Base-by-base conservation (phyloP, 2,797 vertebrate species). In the Enteromius thamalakanensis region DNA sequence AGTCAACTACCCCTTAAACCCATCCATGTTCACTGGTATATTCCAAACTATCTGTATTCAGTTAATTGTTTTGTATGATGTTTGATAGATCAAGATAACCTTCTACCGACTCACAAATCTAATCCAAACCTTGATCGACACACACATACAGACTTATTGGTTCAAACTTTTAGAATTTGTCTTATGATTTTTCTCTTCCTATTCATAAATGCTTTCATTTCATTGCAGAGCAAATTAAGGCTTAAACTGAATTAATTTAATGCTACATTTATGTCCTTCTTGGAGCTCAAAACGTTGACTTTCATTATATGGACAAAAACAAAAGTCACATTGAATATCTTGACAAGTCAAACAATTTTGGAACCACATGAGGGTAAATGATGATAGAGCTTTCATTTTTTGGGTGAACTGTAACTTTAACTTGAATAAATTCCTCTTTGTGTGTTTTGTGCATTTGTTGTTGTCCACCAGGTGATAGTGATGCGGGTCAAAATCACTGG, bases 381-480 rank as follows among this genome's bases (percentile, higher is more conserved):
- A 34, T 34, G 49, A n/a, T 19, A 53, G 19, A 74, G 53, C 5
- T 21, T 2, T 12, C 0, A 1, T 72, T 72, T 34, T 42, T 76
- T 4, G 6, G 5, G 11, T 10, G 34, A 58, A 60, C 21, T n/a
- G 23, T 76, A 37, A 14, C 7, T 76, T 17, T 55, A 37, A 42
- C 60, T 40, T 76, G 7, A 58, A 40, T 42, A 17, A 58, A 42
- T 76, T 2, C 14, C 9, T 64, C 17, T 29, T 47, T 47, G 29
- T 32, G 32, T 15, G 29, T 64, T 77, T 62, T 47, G n/a, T 60
- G 1, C 0, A 47, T 51, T 4, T 72, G 2, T 53, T 53, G 45
- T 45, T 51, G 47, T 47, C 40, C 58, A 64, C n/a, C 23, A 98
- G 97, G 97, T 79, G 91, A 95, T 53, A 89, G 91, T n/a, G 84